Base-by-base conservation (phyloP, 64 coral and sea anemone genomes). In the Hydrozoanthus tunicans region DNA sequence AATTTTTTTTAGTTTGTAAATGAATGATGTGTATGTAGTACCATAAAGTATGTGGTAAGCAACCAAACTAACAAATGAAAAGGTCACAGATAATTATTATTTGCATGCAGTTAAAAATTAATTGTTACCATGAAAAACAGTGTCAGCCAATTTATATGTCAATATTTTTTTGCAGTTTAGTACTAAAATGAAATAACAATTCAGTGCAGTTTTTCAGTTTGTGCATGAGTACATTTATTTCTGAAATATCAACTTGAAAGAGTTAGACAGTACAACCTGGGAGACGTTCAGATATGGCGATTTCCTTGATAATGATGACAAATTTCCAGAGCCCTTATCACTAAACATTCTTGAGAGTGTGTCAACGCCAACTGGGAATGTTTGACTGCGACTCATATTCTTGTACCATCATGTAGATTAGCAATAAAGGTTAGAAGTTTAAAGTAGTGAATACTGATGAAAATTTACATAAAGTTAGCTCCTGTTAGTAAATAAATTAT, bases 271-370 rank as follows among this genome's bases (percentile, higher is more conserved):
- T 88, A 88, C 84, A 88, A 88, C 84, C 84, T 88, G 84, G 74
- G 14, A 88, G 69, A 61, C 74, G 84, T 54, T 26, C 53, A 60
- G 68, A 59, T 88, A 73, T 72, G 84, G 60, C 32, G 84, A 56
- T 57, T 57, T 58, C 82, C 52, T 25, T 73, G 83, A 24, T 32
- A 86, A 59, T 14, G 68, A 57, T 6, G 84, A 74, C 52, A 56
- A 59, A 12, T 74, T 10, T 9, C 69, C 84, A 10, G 12, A 65
- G 11, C 6, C n/a, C 69, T 74, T 88, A 88, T 88, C 69, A 88
- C 56, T 88, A 88, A 88, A 72, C 51, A 73, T 88, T 88, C 84
- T 88, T 72, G 84, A 74, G 55, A 88, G 11, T 75, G 84, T 88
- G 55, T 88, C 84, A 73, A 72, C 67, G 71, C 83, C 83, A 57